Evolutionary conservation across 2,888 invertebrate genomes (phyloP), one percentile per base, ranked within the genome.

Genomic region (Eristalis arbustorum): DNA sequence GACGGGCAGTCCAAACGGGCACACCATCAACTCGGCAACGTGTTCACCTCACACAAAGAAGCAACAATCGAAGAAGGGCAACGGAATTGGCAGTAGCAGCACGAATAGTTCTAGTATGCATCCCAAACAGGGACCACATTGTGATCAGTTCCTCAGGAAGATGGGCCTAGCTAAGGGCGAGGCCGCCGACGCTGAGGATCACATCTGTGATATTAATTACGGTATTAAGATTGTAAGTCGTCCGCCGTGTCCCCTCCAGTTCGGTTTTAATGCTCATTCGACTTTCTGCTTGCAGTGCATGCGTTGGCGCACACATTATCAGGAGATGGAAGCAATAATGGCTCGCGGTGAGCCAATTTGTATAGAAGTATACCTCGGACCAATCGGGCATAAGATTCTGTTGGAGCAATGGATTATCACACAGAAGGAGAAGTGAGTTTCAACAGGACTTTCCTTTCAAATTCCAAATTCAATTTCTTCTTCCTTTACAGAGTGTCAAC

Each of bases 401-500:
- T 89, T 93, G 74, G 93, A 93, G 88, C 93, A 93, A 88, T 93
- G 93, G 93, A 92, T 93, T 73, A 92, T 93, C 56, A 90, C 91
- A 83, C 90, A 91, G 89, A 91, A 90, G 85, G 92, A 92, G 84
- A 92, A 91, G 93, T 93, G 85, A 67, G 49, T 18, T 49, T 23
- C n/a, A n/a, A n/a, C n/a, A n/a, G n/a, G n/a, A n/a, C n/a, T n/a
- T n/a, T n/a, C n/a, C 49, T 11, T 18, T 64, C 62, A 8, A 1
- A 68, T 8, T 23, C 3, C 4, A 64, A 18, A 3, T 22, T 34
- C 63, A 14, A 28, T 71, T 23, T 1, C 73, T 13, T 28, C 2
- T n/a, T 62, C 13, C 28, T 23, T 14, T 80, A 68, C 1, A 93
- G 92, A 89, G 90, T 91, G 77, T 90, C 96, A 72, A 96, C 96